phyloP scores from a whole-genome alignment of 64 coral and sea anemone species.

The Actinia tenebrosa region DNA sequence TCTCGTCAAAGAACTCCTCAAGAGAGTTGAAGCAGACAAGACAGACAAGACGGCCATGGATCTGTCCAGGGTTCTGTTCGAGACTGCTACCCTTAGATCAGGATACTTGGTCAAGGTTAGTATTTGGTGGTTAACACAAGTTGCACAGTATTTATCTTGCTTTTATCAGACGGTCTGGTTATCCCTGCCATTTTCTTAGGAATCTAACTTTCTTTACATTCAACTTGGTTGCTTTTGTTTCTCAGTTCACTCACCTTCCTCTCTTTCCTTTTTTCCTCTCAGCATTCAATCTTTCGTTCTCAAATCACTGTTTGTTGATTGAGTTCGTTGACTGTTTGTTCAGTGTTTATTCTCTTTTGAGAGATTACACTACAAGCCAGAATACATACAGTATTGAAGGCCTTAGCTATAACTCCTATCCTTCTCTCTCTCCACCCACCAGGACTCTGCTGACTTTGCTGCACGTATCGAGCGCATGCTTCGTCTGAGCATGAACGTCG shows the following conservation, averaged over 20 bases:
- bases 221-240: neutral
- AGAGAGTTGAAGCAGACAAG: constrained; percentile 78
- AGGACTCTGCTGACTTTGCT: constrained; percentile 89
- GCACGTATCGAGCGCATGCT: constrained; percentile 91
- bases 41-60: constrained; percentile 94
- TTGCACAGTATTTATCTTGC: too few species aligned
- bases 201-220: too few species aligned
- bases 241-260: neutral
- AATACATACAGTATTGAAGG: too few species aligned
- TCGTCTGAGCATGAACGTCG: constrained; percentile 83
- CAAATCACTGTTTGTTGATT: too few species aligned
- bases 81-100: constrained; percentile 91
- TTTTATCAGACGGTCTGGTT: too few species aligned
- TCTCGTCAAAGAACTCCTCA: constrained; percentile 84
- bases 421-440: neutral
- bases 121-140: neutral
- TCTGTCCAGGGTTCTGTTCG: constrained; percentile 73
- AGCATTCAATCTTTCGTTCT: neutral
- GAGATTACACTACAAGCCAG: too few species aligned
- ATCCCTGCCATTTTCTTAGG: too few species aligned
- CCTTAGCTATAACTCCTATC: neutral
- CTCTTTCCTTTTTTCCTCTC: neutral
- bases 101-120: constrained; percentile 86
- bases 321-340: too few species aligned
- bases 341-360: too few species aligned